A percentile compares a stretch with the other conserved stretches of the same genome.
Evolutionary conservation across 1,140 invertebrate species (phyloP).

Genomic region (Macrobrachium nipponense): DNA sequence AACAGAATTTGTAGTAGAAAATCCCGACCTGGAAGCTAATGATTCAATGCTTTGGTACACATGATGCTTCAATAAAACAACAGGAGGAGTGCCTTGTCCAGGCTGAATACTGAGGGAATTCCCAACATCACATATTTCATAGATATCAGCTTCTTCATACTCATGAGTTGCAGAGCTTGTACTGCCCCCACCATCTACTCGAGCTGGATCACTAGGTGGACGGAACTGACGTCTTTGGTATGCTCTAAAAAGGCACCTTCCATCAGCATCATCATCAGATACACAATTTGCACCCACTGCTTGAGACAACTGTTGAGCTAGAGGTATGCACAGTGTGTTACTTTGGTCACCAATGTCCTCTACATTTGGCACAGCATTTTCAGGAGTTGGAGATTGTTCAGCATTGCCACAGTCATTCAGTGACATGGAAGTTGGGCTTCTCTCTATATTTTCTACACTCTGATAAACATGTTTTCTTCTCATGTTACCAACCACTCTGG

Average conservation of each 20-base stretch:
- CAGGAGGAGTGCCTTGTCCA: conserved; percentile 36
- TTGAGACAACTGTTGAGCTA: not conserved
- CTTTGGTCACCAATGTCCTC: conserved; percentile 19
- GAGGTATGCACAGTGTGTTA: not conserved
- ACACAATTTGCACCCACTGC: conserved; percentile 23
- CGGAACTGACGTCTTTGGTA: conserved; percentile 52
- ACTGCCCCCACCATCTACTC: conserved; percentile 1
- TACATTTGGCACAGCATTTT: conserved; percentile 2
- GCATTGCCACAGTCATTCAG: conserved; percentile 17
- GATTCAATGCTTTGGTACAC: conserved; percentile 61
- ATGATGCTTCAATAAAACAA: conserved; percentile 61
- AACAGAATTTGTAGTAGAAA: conserved; percentile 25
- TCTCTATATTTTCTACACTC: conserved; percentile 26
- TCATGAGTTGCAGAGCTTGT: conserved; percentile 30
- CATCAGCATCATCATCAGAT: conserved; percentile 38
- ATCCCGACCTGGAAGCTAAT: conserved; percentile 42
- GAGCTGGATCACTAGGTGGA: conserved; percentile 11
- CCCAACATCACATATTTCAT: conserved; percentile 22
- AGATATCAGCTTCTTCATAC: conserved; percentile 34
- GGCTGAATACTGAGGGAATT: not conserved
- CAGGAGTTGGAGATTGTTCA: not conserved
- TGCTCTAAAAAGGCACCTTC: conserved; percentile 44
- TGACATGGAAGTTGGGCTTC: not conserved
- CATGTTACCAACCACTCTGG: conserved; percentile 51
- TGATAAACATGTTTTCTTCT: conserved; percentile 32